Evolutionary conservation across 53 echinoderm and acorn worm species (phyloP).

Genomic region (Hippasteria phrygiana): DNA sequence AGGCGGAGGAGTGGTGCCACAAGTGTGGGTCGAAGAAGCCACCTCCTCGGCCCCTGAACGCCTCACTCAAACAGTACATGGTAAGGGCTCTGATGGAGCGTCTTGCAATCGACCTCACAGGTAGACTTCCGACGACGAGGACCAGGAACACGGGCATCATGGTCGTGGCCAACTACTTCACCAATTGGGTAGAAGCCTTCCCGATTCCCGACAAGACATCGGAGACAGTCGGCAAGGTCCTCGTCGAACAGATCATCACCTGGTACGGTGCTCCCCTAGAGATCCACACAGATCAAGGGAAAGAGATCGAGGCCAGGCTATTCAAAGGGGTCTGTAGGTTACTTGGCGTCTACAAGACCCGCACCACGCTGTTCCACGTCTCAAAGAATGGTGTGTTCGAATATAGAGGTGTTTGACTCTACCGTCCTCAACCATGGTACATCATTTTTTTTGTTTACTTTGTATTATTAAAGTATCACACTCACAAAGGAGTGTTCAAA

Average conservation of each 20-base stretch:
- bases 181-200: slow-evolving; percentile 15
- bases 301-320: background rate
- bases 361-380: background rate
- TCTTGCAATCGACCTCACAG: background rate
- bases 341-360: background rate
- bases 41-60: background rate
- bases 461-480: too few species aligned
- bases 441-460: too few species aligned
- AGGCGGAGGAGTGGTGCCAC: background rate
- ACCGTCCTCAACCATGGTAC: too few species aligned
- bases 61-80: background rate
- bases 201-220: background rate
- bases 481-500: too few species aligned
- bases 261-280: too few species aligned
- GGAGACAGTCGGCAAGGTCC: background rate
- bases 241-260: background rate
- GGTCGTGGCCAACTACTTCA: slow-evolving; percentile 3
- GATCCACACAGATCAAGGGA: background rate
- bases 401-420: too few species aligned
- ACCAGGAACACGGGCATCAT: slow-evolving; percentile 1
- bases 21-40: background rate
- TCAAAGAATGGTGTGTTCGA: too few species aligned
- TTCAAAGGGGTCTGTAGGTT: background rate
- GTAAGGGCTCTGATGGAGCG: background rate
- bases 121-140: background rate